These are phyloP conservation scores for Pteronura brasiliensis DNA, from an alignment of 2,113 vertebrate species.

Conservation along the genomic window DNA sequence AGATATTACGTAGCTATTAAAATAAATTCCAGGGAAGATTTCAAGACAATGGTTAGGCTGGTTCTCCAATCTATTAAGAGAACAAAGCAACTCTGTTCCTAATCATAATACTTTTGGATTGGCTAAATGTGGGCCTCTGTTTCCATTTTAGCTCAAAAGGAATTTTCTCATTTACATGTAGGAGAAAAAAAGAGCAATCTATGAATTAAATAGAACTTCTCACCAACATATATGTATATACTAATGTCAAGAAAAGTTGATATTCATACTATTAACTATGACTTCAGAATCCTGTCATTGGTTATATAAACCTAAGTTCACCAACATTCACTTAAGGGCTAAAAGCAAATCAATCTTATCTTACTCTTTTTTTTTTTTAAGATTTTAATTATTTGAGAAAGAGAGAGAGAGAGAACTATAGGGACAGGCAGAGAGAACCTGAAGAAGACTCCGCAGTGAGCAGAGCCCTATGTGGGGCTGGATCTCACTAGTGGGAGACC, in stretches of 20 bases:
- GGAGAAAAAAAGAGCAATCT: not conserved
- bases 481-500: too few relatives aligned
- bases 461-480: not conserved
- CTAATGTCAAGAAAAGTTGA: not conserved
- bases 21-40: not conserved
- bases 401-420: not conserved
- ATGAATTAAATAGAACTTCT: not conserved
- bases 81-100: not conserved
- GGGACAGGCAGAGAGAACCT: not conserved
- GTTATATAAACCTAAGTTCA: not conserved
- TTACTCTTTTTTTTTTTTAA: not conserved
- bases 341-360: not conserved
- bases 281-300: not conserved
- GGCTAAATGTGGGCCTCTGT: not conserved
- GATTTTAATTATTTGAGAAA: not conserved
- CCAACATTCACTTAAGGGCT: not conserved
- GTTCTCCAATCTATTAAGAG: not conserved
- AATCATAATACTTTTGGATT: not conserved
- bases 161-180: not conserved
- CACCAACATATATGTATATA: not conserved
- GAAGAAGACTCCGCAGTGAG: not conserved
- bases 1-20: not conserved
- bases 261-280: not conserved
- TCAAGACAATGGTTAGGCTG: not conserved
- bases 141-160: not conserved